These are phyloP conservation scores for Sebastes trivittatus DNA, from an alignment of 2,797 vertebrate species.

Conservation along the genomic window DNA sequence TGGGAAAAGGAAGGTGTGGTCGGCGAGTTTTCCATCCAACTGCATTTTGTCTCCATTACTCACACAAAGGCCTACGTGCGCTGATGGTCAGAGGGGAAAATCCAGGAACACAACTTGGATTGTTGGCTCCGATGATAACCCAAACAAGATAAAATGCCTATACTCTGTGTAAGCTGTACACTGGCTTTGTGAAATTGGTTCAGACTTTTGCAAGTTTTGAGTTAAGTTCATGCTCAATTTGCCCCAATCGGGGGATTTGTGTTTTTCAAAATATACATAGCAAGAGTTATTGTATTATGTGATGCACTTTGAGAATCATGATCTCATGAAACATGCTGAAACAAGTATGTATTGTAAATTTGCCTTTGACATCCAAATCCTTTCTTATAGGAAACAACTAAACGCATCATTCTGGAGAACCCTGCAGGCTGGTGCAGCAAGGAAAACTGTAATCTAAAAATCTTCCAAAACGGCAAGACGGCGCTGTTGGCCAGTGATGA, in stretches of 20 bases:
- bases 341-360: neutral
- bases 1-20: constrained; percentile 61
- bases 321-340: neutral
- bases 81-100: neutral
- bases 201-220: neutral
- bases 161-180: neutral
- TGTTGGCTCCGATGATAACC: neutral
- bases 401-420: neutral
- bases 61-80: neutral
- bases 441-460: constrained; percentile 45
- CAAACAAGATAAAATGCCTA: neutral
- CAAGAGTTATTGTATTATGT: neutral
- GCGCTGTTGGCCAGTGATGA: constrained; percentile 29
- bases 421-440: constrained; percentile 24
- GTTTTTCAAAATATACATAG: neutral
- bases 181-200: neutral
- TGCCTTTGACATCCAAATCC: neutral
- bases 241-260: neutral
- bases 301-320: neutral
- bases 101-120: neutral
- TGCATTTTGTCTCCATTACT: constrained; percentile 41
- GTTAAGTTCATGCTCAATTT: neutral
- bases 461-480: constrained; percentile 50
- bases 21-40: constrained; percentile 39
- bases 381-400: constrained; percentile 49